phyloP scores from a whole-genome alignment of 2,797 vertebrate species.

The Dermochelys coriacea region DNA sequence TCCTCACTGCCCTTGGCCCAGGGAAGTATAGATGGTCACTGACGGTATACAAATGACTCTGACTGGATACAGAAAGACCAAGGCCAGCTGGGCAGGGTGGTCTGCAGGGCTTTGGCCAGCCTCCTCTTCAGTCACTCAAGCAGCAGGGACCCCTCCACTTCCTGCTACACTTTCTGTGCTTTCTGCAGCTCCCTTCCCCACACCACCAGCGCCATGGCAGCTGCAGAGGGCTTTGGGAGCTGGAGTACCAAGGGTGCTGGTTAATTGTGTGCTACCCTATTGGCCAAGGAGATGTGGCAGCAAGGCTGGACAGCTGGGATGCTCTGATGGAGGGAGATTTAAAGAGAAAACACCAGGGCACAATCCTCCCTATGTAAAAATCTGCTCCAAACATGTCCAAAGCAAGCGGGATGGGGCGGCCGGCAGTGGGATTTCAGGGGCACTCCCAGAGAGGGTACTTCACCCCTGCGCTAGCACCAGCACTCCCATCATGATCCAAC shows the following conservation, averaged over 20 bases:
- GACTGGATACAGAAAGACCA: background rate
- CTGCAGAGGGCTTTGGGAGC: too few relatives aligned
- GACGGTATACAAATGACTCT: background rate
- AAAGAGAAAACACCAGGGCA: background rate
- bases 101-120: background rate
- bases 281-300: background rate
- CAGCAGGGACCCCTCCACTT: background rate
- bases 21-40: background rate
- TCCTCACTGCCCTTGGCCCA: background rate
- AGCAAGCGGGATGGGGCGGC: rapidly evolving
- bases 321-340: background rate
- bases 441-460: background rate
- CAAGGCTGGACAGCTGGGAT: background rate
- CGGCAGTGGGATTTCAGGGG: background rate
- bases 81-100: background rate
- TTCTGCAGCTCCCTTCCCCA: background rate
- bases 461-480: background rate
- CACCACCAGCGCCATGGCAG: background rate
- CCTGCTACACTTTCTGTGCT: background rate
- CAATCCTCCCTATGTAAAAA: background rate
- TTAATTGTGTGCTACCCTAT: background rate
- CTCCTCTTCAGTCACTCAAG: background rate
- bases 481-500: too few relatives aligned
- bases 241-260: background rate
- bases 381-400: background rate